A percentile compares a stretch with the other conserved stretches of the same genome.
Evolutionary conservation across 2,113 vertebrate genomes (phyloP).

Genomic region (Epinephelus lanceolatus): DNA sequence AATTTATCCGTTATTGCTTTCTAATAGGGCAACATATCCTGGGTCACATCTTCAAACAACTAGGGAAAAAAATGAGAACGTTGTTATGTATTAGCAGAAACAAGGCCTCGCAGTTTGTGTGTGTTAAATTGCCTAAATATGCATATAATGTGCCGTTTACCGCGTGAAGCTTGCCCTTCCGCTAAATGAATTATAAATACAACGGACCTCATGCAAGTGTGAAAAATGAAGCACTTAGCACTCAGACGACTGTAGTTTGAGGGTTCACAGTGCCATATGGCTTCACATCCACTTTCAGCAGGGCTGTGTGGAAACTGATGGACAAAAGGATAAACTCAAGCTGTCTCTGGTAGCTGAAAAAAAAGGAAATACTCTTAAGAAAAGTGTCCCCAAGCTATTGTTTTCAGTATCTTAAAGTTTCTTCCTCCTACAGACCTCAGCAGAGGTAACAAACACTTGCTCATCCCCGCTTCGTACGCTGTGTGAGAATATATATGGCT

Average conservation of each 20-base stretch:
- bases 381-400: background rate
- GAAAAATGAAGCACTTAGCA: conserved; percentile 71
- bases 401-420: background rate
- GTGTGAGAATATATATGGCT: background rate
- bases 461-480: background rate
- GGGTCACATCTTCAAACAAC: conserved; percentile 63
- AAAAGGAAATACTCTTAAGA: background rate
- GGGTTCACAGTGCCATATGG: conserved; percentile 58
- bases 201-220: conserved; percentile 49
- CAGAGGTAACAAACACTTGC: conserved; percentile 14
- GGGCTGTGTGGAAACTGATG: conserved; percentile 47
- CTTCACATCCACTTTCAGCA: conserved; percentile 63
- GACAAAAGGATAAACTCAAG: conserved; percentile 58
- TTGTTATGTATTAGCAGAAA: conserved; percentile 39
- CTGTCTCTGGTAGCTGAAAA: conserved; percentile 23
- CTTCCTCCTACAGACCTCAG: background rate
- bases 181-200: conserved; percentile 74
- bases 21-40: conserved; percentile 62
- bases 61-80: background rate
- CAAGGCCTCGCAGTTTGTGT: conserved; percentile 35
- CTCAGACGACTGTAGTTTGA: conserved; percentile 45
- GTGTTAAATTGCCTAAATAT: conserved; percentile 69
- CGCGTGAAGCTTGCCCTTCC: conserved; percentile 36
- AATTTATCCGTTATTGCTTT: conserved; percentile 67
- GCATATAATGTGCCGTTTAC: conserved; percentile 53